Evolutionary conservation across 2,888 invertebrate species (phyloP).

Genomic region (Drosophila kokeensis): DNA sequence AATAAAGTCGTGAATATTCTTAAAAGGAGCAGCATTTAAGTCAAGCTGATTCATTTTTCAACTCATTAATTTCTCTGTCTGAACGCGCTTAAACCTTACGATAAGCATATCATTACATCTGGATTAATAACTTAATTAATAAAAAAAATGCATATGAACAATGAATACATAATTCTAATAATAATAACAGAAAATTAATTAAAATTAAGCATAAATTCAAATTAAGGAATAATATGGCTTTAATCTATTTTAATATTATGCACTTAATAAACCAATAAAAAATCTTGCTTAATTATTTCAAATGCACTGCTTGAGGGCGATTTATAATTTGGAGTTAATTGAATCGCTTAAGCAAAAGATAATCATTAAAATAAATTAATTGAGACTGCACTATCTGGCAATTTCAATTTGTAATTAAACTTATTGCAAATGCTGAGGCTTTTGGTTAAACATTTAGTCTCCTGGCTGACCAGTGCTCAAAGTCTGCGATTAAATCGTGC

Average conservation of each 20-base stretch:
- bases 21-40: not conserved
- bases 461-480: conserved; percentile 8
- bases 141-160: not conserved
- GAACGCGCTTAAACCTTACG: not conserved
- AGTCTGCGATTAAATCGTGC: conserved; percentile 14
- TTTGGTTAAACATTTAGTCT: conserved; percentile 23
- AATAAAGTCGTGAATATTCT: not conserved
- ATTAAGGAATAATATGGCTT: not conserved
- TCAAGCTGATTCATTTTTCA: not conserved
- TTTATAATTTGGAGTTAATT: not conserved
- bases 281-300: not conserved
- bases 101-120: not conserved
- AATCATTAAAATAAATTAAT: conserved; percentile 1
- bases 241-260: not conserved
- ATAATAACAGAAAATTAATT: not conserved
- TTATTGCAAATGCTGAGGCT: conserved; percentile 28
- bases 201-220: not conserved
- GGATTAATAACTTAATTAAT: not conserved
- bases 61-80: not conserved
- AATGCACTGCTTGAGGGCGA: not conserved
- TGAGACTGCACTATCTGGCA: not conserved
- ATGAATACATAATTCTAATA: not conserved
- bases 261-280: not conserved
- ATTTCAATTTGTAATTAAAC: conserved; percentile 2
- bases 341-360: conserved; percentile 1